Evolutionary conservation across 2,888 invertebrate species (phyloP).

Genomic region (Malthinus flaveolus): DNA sequence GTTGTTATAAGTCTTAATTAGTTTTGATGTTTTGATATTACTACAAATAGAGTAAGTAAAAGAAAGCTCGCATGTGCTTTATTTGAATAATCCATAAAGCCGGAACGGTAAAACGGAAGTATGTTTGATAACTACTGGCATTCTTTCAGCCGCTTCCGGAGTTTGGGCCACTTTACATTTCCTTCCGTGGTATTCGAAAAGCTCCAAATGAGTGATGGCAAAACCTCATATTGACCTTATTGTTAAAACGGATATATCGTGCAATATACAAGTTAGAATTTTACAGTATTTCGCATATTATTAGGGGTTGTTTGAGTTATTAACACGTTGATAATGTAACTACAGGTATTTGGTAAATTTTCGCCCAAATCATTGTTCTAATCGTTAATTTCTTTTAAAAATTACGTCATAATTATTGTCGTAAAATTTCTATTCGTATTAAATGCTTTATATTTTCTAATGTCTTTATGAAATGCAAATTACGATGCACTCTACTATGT

Average conservation of each 20-base stretch:
- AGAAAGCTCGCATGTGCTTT: constrained; percentile 38
- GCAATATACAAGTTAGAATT: constrained; percentile 36
- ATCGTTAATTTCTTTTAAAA: background rate
- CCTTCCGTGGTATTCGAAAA: constrained; percentile 48
- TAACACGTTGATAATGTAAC: constrained; percentile 22
- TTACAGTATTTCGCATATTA: constrained; percentile 27
- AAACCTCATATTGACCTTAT: constrained; percentile 48
- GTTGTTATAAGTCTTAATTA: background rate
- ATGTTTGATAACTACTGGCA: constrained; percentile 49
- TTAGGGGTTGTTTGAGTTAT: constrained; percentile 22
- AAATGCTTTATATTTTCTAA: background rate
- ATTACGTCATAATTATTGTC: too few relatives aligned
- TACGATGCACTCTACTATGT: constrained; percentile 37
- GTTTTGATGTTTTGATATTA: too few relatives aligned
- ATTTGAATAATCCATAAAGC: constrained; percentile 46
- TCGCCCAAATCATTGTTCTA: background rate
- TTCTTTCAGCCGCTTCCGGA: constrained; percentile 52
- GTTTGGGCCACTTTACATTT: constrained; percentile 54
- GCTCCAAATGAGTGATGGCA: constrained; percentile 50
- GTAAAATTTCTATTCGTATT: background rate
- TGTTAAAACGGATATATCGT: constrained; percentile 54
- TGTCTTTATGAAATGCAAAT: background rate
- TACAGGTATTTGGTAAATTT: background rate
- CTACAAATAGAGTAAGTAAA: background rate
- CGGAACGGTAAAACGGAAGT: constrained; percentile 48